Evolutionary conservation across 1,140 invertebrate genomes (phyloP).

Genomic region (Papilio dardanus): DNA sequence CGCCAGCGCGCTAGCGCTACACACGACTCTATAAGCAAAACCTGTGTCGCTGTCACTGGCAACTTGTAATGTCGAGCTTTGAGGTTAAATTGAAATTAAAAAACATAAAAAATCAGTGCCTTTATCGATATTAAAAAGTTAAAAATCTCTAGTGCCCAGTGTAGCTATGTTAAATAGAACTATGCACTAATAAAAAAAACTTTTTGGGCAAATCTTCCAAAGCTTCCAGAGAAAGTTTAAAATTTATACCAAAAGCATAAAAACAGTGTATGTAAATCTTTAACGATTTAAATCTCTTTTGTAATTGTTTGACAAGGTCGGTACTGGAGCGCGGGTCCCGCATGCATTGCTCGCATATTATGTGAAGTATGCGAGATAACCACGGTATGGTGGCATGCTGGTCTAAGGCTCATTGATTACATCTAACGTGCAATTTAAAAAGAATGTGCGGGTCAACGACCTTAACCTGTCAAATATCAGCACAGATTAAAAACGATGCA

Average conservation of each 20-base stretch:
- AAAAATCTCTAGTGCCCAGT: too few relatives aligned
- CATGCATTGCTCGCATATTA: conserved; percentile 12
- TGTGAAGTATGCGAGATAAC: conserved; percentile 3
- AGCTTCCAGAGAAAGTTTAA: not conserved
- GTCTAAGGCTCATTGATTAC: conserved; percentile 7
- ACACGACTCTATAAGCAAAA: conserved; percentile 38
- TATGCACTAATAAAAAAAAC: too few relatives aligned
- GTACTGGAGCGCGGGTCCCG: not conserved
- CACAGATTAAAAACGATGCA: not conserved
- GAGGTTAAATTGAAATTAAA: conserved; percentile 31
- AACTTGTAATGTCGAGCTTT: not conserved
- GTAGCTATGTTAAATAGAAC: too few relatives aligned
- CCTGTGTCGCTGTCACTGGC: conserved; percentile 37
- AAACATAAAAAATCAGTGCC: conserved; percentile 13
- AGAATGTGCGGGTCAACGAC: conserved; percentile 1
- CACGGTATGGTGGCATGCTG: conserved; percentile 4
- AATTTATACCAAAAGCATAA: not conserved
- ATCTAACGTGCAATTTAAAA: conserved; percentile 20
- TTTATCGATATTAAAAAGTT: too few relatives aligned
- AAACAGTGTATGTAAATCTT: not conserved
- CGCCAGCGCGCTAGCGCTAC: conserved; percentile 9
- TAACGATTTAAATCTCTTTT: not conserved
- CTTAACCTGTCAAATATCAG: conserved; percentile 10
- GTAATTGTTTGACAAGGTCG: conserved; percentile 26
- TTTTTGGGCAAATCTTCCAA: too few relatives aligned